Conservation (phyloP, 2,113 vertebrate species). For the Myotis yumanensis region DNA sequence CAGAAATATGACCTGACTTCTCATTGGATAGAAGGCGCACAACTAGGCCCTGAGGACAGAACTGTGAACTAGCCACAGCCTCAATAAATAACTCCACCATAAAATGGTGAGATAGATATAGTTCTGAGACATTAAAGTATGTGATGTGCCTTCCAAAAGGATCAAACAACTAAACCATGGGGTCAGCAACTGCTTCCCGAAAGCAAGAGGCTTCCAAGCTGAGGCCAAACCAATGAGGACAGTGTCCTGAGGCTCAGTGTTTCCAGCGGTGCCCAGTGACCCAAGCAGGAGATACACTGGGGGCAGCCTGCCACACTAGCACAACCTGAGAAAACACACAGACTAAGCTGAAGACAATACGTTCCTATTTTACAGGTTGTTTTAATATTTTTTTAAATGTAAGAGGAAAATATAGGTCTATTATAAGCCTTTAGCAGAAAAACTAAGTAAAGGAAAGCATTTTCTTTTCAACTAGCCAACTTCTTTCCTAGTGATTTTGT, state of each 20-base stretch:
- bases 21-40: neutral
- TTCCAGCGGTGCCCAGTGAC: neutral
- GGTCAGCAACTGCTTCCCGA: neutral
- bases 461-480: neutral
- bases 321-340: neutral
- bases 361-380: neutral
- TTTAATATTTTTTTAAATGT: slow-evolving; percentile 24
- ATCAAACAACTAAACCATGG: neutral
- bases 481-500: neutral
- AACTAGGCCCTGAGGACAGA: neutral
- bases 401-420: neutral
- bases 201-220: neutral
- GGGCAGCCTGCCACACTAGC: rapidly evolving
- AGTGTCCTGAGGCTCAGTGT: neutral
- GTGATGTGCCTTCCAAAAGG: neutral
- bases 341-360: neutral
- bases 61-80: neutral
- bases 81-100: neutral
- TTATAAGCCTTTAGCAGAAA: neutral
- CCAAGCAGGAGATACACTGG: neutral
- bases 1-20: neutral
- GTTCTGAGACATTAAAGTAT: neutral
- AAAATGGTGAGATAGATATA: neutral
- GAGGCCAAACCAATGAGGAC: neutral
- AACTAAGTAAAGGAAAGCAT: neutral